Conservation (phyloP, 1,140 invertebrate genomes). For the Wasmannia auropunctata region DNA sequence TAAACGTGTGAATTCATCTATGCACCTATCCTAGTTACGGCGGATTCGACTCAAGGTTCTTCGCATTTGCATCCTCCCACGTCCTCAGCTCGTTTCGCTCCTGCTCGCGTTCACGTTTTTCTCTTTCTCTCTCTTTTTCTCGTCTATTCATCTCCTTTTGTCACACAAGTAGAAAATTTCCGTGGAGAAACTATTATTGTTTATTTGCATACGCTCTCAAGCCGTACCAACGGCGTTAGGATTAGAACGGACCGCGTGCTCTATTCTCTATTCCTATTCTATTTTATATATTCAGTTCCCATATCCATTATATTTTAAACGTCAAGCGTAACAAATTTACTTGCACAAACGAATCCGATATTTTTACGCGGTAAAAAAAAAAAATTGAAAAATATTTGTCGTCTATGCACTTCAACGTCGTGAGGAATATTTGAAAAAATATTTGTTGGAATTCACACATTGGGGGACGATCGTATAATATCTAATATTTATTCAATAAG, state of each 20-base stretch:
- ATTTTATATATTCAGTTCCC: not conserved
- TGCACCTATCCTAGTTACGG: conserved; percentile 74
- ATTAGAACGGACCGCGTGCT: not conserved
- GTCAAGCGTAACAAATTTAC: not conserved
- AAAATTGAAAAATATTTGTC: not conserved
- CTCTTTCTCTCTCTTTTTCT: not conserved
- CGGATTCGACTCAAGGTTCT: conserved; percentile 79
- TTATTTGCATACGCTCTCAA: conserved; percentile 26
- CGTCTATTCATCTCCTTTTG: conserved; percentile 41
- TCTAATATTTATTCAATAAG: not conserved
- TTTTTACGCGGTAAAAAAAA: not conserved
- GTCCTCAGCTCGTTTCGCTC: conserved; percentile 66
- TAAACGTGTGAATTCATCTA: conserved; percentile 76
- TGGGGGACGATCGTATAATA: not conserved
- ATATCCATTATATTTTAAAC: conserved; percentile 20
- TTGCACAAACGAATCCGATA: conserved; percentile 26
- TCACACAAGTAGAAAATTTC: conserved; percentile 36
- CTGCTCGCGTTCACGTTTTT: conserved; percentile 25
- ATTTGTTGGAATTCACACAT: not conserved
- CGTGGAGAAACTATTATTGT: conserved; percentile 48
- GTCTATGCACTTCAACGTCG: not conserved
- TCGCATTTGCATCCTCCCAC: conserved; percentile 82
- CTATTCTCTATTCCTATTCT: not conserved
- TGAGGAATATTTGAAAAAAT: not conserved
- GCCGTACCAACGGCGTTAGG: not conserved